Evolutionary conservation across 2,113 vertebrate genomes (phyloP).

Genomic region (Prochilodus magdalenae): DNA sequence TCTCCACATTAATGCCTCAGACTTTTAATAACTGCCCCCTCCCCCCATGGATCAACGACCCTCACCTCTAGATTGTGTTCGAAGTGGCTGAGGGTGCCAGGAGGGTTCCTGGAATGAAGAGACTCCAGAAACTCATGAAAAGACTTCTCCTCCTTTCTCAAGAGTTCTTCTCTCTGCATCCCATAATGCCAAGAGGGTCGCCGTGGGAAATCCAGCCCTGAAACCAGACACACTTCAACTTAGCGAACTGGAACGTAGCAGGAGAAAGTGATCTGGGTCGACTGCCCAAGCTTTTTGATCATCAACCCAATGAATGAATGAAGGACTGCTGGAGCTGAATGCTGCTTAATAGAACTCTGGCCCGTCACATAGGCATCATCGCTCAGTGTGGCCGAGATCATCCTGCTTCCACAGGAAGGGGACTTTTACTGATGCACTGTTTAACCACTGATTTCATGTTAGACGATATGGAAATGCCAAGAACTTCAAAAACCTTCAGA

Average conservation of each 20-base stretch:
- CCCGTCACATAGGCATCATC: background rate
- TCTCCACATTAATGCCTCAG: background rate
- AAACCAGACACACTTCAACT: slow-evolving; percentile 49
- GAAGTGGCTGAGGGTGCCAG: slow-evolving; percentile 88
- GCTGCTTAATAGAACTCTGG: too few species aligned
- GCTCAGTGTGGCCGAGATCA: too few species aligned
- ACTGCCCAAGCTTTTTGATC: too few species aligned
- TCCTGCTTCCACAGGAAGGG: too few species aligned
- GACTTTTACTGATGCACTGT: too few species aligned
- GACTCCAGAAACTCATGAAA: slow-evolving; percentile 85
- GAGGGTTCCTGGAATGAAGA: slow-evolving; percentile 81
- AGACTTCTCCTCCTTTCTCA: slow-evolving; percentile 85
- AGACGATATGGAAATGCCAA: too few species aligned
- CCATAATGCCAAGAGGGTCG: slow-evolving; percentile 89
- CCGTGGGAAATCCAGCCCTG: slow-evolving; percentile 86
- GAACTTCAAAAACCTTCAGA: too few species aligned
- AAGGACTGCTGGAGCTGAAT: background rate
- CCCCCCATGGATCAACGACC: background rate
- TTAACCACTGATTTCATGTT: too few species aligned
- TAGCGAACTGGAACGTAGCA: slow-evolving; percentile 31
- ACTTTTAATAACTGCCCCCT: background rate
- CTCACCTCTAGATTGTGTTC: slow-evolving; percentile 92
- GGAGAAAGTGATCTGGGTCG: too few species aligned
- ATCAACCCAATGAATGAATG: background rate
- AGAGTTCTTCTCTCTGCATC: slow-evolving; percentile 84